Conservation (phyloP, 1,140 invertebrate species). For the Drosophila mayri region DNA sequence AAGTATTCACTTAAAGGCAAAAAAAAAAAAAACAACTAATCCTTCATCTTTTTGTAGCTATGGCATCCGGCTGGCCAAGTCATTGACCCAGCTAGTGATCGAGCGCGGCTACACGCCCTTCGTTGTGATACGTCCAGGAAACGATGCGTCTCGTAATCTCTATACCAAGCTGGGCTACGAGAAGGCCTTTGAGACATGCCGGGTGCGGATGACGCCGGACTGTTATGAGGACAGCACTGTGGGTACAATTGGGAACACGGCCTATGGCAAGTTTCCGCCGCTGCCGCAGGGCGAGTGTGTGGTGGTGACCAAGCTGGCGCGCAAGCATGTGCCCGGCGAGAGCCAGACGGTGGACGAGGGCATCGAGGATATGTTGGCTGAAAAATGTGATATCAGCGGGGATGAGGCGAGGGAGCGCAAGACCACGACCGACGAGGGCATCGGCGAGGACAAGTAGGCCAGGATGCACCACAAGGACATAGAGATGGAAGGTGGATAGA, state of each 20-base stretch:
- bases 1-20: conserved; percentile 30
- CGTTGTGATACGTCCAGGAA: conserved; percentile 94
- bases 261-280: conserved; percentile 74
- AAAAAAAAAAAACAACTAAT: background rate
- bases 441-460: conserved; percentile 81
- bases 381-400: conserved; percentile 85
- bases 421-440: conserved; percentile 82
- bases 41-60: conserved; percentile 76
- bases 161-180: conserved; percentile 92
- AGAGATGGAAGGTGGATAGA: conserved; percentile 21
- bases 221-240: conserved; percentile 74
- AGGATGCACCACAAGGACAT: conserved; percentile 18
- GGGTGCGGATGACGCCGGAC: conserved; percentile 89
- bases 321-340: conserved; percentile 70
- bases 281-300: conserved; percentile 70
- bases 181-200: conserved; percentile 90
- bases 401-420: conserved; percentile 76
- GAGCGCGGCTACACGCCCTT: conserved; percentile 92
- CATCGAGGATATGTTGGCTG: conserved; percentile 84
- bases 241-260: conserved; percentile 69
- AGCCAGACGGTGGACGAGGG: conserved; percentile 75
- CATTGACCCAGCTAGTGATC: conserved; percentile 89
- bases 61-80: conserved; percentile 89
- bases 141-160: conserved; percentile 92
- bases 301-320: conserved; percentile 41